phyloP scores from a whole-genome alignment of 2,113 vertebrate species.

The Antechinus stuartii region DNA sequence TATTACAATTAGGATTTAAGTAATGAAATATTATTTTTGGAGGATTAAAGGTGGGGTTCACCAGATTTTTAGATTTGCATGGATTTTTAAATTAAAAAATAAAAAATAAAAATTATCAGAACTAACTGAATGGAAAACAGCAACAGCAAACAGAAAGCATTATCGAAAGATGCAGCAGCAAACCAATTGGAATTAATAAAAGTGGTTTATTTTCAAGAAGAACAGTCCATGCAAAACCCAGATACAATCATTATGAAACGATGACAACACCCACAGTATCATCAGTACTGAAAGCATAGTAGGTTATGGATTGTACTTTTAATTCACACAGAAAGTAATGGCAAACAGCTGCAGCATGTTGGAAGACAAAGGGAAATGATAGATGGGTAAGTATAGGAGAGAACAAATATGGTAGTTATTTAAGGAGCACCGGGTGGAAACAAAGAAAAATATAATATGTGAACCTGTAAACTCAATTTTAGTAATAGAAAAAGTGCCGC shows the following conservation, averaged over 20 bases:
- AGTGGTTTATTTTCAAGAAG: slow-evolving; percentile 38
- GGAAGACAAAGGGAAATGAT: slow-evolving; percentile 77
- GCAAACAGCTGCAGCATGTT: slow-evolving; percentile 50
- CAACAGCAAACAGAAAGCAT: background rate
- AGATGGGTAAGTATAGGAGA: slow-evolving; percentile 56
- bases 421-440: slow-evolving; percentile 56
- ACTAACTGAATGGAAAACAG: background rate
- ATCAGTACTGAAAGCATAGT: slow-evolving; percentile 63
- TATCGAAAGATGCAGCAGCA: background rate
- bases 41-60: background rate
- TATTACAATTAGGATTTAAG: background rate
- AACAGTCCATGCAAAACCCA: slow-evolving; percentile 22
- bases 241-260: slow-evolving; percentile 52
- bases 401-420: slow-evolving; percentile 69
- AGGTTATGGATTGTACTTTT: slow-evolving; percentile 71
- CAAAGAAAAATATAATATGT: slow-evolving; percentile 60
- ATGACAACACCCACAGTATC: slow-evolving; percentile 54
- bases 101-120: background rate
- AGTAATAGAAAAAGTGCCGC: slow-evolving; percentile 69
- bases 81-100: background rate
- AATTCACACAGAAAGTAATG: slow-evolving; percentile 69
- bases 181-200: slow-evolving; percentile 35
- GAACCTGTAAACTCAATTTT: slow-evolving; percentile 67
- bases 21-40: background rate
- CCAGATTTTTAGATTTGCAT: background rate